phyloP scores from a whole-genome alignment of 2,113 vertebrate genomes.

The Dendropsophus ebraccatus region DNA sequence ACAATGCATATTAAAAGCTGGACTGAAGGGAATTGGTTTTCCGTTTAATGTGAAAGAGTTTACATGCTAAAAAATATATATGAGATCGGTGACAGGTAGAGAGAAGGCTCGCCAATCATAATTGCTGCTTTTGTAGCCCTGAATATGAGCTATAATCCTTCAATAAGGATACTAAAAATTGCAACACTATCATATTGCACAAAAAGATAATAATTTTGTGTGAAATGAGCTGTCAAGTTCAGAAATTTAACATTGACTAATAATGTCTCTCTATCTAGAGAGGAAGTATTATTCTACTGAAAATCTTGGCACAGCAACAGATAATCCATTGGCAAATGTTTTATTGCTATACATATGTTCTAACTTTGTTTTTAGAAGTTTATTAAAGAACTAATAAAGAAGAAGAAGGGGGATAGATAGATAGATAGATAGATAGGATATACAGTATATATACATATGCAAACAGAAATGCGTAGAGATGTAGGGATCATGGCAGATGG shows the following conservation, averaged over 20 bases:
- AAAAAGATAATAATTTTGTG: slow-evolving; percentile 39
- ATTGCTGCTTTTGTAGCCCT: slow-evolving; percentile 23
- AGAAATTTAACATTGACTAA: slow-evolving; percentile 29
- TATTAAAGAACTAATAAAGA: not conserved
- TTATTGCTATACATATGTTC: slow-evolving; percentile 38
- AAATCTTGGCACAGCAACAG: slow-evolving; percentile 15
- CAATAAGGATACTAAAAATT: slow-evolving; percentile 31
- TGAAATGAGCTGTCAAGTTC: slow-evolving; percentile 30
- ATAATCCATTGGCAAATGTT: slow-evolving; percentile 34
- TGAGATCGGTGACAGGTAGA: not conserved
- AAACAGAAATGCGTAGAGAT: not conserved
- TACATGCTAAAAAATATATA: slow-evolving; percentile 19
- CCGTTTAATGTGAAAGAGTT: slow-evolving; percentile 20
- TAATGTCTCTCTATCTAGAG: slow-evolving; percentile 11
- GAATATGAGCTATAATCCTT: slow-evolving; percentile 35
- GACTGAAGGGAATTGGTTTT: slow-evolving; percentile 40
- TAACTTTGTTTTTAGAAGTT: slow-evolving; percentile 26
- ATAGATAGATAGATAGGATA: not conserved
- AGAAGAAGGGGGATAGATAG: no score
- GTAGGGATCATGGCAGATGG: not conserved
- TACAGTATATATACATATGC: no score
- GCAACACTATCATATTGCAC: slow-evolving; percentile 20
- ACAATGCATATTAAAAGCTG: slow-evolving; percentile 17
- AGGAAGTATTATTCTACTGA: slow-evolving; percentile 25
- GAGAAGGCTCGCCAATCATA: slow-evolving; percentile 7